Percentiles rank a stretch among this genome's conserved stretches.
Evolutionary conservation across 2,797 vertebrate genomes (phyloP).

Genomic region (Brachyalestes nurse): DNA sequence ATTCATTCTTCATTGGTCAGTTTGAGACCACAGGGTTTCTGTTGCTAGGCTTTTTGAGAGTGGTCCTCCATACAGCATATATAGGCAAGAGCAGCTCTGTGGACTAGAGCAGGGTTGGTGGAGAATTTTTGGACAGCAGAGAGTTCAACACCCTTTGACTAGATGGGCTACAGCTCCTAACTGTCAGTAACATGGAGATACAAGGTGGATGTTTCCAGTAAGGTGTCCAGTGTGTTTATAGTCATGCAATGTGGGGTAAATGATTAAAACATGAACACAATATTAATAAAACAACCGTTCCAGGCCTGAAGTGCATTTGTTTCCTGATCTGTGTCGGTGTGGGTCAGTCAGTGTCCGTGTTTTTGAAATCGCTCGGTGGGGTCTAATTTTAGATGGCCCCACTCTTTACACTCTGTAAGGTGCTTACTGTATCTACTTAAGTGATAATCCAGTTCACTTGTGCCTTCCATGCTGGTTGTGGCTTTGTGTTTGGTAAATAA

Average conservation of each 20-base stretch:
- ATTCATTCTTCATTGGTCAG: background rate
- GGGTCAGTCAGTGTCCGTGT: background rate
- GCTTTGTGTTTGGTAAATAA: constrained; percentile 26
- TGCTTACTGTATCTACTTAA: constrained; percentile 49
- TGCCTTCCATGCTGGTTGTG: constrained; percentile 23
- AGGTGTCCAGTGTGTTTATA: background rate
- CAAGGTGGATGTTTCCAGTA: background rate
- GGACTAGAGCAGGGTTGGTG: too few species aligned
- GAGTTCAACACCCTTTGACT: too few species aligned
- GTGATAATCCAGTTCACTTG: constrained; percentile 47
- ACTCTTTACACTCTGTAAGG: constrained; percentile 37
- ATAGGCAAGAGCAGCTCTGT: too few species aligned
- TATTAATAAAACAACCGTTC: background rate
- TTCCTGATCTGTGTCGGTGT: background rate
- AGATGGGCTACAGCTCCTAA: background rate
- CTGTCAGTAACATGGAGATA: background rate
- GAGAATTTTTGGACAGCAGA: too few species aligned
- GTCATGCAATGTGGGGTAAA: background rate
- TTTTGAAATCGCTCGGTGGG: background rate
- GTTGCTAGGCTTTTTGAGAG: background rate
- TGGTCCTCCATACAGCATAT: too few species aligned
- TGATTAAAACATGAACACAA: background rate
- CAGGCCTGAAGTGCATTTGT: background rate
- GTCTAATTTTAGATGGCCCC: constrained; percentile 43
- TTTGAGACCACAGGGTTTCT: background rate